Evolutionary conservation across 2,797 vertebrate species (phyloP).

Genomic region (Morelia viridis): DNA sequence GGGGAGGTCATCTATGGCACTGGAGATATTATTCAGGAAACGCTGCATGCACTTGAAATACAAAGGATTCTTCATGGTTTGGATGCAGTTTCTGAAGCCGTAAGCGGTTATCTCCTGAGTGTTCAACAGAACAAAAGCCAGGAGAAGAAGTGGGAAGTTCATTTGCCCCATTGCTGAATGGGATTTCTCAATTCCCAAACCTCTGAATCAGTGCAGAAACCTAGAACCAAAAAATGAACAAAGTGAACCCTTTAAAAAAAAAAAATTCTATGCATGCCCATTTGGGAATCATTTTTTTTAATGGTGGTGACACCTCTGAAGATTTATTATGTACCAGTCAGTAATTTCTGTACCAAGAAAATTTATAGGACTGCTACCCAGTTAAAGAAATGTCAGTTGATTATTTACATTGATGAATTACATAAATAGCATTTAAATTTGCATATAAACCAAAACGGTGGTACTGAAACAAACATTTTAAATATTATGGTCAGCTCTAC

Average conservation of each 20-base stretch:
- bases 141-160: not conserved
- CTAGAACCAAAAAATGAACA: constrained; percentile 9
- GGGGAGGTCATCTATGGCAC: constrained; percentile 35
- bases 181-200: not conserved
- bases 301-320: not conserved
- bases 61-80: fast-evolving
- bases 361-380: not conserved
- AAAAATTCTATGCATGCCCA: not conserved
- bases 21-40: not conserved
- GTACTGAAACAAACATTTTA: not conserved
- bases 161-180: not conserved
- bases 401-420: not conserved
- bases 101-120: not conserved
- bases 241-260: not conserved
- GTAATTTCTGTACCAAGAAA: not conserved
- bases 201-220: not conserved
- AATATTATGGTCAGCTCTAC: not conserved
- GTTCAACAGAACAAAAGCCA: not conserved
- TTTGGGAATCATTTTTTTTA: not conserved
- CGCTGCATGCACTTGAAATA: constrained; percentile 58
- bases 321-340: not conserved
- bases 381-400: not conserved
- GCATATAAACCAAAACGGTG: not conserved
- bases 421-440: not conserved
- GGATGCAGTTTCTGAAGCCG: constrained; percentile 65